Conservation (phyloP, 92 coral and sea anemone species). For the Blastomussa wellsi region DNA sequence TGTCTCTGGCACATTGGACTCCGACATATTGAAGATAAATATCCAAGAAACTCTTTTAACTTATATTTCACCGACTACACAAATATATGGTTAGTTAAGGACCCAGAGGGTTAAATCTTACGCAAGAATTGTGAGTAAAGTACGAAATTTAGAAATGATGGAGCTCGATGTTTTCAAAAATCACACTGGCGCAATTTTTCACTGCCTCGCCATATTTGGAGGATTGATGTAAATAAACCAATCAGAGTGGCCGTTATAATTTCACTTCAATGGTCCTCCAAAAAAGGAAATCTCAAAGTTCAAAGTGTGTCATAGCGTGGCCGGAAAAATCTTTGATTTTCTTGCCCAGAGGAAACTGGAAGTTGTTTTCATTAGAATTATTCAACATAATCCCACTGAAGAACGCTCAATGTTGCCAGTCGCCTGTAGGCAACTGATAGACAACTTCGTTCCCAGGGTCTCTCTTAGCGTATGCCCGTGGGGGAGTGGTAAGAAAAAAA, state of each 20-base stretch:
- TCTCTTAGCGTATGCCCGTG: no score
- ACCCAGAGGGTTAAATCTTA: slow-evolving; percentile 16
- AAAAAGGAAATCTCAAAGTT: slow-evolving; percentile 47
- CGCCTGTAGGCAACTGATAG: no score
- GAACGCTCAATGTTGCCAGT: no score
- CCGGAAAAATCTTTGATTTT: no score
- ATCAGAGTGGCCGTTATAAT: slow-evolving; percentile 23
- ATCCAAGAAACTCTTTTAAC: slow-evolving; percentile 9
- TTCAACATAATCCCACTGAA: no score
- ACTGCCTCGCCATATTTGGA: slow-evolving; percentile 38
- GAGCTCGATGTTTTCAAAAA: slow-evolving; percentile 39
- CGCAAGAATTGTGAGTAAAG: slow-evolving; percentile 50
- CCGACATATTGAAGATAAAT: slow-evolving; percentile 34
- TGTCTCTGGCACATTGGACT: slow-evolving; percentile 12
- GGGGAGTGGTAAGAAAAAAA: no score
- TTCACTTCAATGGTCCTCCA: slow-evolving; percentile 3
- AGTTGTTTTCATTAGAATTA: no score
- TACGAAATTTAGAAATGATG: slow-evolving; percentile 43
- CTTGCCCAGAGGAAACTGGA: no score
- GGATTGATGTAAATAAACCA: slow-evolving; percentile 3
- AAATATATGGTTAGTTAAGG: slow-evolving; percentile 3
- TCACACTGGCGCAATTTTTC: slow-evolving; percentile 58
- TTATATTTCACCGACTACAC: background rate
- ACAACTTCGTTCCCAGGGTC: no score
- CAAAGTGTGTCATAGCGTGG: slow-evolving; percentile 18